These are phyloP conservation scores for Prochilodus magdalenae DNA, from an alignment of 2,113 vertebrate genomes.

Conservation along the genomic window DNA sequence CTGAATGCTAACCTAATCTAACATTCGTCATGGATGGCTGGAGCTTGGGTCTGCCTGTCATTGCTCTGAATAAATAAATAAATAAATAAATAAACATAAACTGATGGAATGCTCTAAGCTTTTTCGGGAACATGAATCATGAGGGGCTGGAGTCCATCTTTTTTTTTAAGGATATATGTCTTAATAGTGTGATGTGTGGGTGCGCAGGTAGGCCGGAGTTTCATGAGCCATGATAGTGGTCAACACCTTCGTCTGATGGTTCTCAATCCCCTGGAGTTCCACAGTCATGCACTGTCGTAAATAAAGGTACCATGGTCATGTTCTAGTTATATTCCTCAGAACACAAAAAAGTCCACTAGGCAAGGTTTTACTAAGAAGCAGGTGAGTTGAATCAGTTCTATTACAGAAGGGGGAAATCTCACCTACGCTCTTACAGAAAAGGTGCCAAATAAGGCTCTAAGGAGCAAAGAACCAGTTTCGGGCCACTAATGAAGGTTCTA, in stretches of 20 bases:
- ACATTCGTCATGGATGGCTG: not conserved
- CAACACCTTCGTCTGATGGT: not conserved
- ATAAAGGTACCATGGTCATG: too few relatives aligned
- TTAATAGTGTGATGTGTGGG: not conserved
- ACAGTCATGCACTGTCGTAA: too few relatives aligned
- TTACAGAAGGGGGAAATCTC: too few relatives aligned
- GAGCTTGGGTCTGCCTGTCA: not conserved
- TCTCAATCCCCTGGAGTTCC: not conserved
- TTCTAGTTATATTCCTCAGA: too few relatives aligned
- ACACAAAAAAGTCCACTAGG: too few relatives aligned
- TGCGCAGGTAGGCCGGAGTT: not conserved
- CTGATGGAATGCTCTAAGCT: not conserved
- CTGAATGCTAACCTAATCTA: not conserved
- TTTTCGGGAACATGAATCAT: not conserved
- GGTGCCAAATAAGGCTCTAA: too few relatives aligned
- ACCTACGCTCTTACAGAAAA: too few relatives aligned
- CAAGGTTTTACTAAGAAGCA: not conserved
- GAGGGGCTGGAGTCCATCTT: not conserved
- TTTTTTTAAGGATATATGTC: not conserved
- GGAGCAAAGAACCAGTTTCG: too few relatives aligned
- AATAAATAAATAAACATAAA: not conserved
- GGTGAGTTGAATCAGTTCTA: not conserved
- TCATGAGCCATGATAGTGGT: not conserved
- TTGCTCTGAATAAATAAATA: not conserved
- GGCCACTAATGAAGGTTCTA: too few relatives aligned